phyloP scores from a whole-genome alignment of 1,140 invertebrate genomes.

The Neelides sp. region DNA sequence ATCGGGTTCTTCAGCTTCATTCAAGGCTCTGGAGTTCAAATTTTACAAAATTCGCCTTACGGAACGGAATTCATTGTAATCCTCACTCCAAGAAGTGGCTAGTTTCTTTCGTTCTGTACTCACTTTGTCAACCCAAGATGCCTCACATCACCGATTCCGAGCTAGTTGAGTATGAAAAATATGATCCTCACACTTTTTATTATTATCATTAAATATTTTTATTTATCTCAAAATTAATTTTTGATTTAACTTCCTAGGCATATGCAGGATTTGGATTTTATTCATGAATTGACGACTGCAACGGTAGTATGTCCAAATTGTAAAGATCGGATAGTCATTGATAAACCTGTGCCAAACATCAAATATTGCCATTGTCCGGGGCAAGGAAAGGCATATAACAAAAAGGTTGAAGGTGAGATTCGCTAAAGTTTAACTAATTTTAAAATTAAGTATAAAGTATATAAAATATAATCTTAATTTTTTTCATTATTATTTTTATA shows the following conservation, averaged over 20 bases:
- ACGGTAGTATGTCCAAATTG: slow-evolving; percentile 49
- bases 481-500: neutral
- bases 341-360: slow-evolving; percentile 40
- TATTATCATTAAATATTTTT: neutral
- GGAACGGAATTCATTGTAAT: neutral
- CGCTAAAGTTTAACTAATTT: neutral
- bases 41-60: neutral
- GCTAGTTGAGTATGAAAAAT: slow-evolving; percentile 13
- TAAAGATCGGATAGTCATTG: slow-evolving; percentile 45
- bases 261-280: slow-evolving; percentile 41
- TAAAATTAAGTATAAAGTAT: slow-evolving; percentile 7
- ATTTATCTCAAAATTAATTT: slow-evolving; percentile 6
- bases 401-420: slow-evolving; percentile 14
- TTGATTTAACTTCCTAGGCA: slow-evolving; percentile 34
- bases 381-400: neutral
- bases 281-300: slow-evolving; percentile 40
- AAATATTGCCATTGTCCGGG: slow-evolving; percentile 40
- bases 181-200: too few species aligned
- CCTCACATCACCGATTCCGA: slow-evolving; percentile 17
- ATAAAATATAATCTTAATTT: neutral
- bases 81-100: slow-evolving; percentile 17
- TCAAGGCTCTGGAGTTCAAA: slow-evolving; percentile 25
- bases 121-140: slow-evolving; percentile 17
- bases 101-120: slow-evolving; percentile 16
- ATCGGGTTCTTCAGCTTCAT: slow-evolving; percentile 26